phyloP scores from a whole-genome alignment of 2,797 vertebrate species.

The Tinamus major region DNA sequence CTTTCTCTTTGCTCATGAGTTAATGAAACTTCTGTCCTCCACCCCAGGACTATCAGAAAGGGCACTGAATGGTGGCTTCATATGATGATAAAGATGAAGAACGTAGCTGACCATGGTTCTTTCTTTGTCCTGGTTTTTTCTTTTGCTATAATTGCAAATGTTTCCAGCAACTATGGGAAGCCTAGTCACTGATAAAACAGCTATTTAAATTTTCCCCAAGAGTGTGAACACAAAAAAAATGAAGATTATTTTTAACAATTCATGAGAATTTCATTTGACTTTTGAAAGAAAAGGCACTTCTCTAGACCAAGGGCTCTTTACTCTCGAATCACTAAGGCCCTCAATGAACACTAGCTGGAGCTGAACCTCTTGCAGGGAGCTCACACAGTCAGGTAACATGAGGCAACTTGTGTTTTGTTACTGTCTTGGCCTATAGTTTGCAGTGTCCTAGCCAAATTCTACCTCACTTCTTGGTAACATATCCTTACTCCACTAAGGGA shows the following conservation, averaged over 20 bases:
- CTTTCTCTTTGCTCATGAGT: fast-evolving
- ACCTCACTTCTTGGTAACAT: not conserved
- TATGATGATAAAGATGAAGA: fast-evolving
- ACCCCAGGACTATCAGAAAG: not conserved
- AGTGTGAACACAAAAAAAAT: not conserved
- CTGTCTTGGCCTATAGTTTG: not conserved
- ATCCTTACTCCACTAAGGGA: not conserved
- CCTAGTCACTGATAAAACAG: not conserved
- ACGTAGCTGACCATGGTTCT: fast-evolving
- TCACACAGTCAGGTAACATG: not conserved
- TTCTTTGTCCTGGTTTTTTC: not conserved
- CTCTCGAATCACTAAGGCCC: not conserved
- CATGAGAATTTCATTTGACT: not conserved
- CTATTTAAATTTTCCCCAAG: not conserved
- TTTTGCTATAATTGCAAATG: fast-evolving
- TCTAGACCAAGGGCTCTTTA: not conserved
- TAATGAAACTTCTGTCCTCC: not conserved
- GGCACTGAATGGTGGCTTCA: not conserved
- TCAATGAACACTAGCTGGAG: not conserved
- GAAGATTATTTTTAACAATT: not conserved
- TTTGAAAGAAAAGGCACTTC: not conserved
- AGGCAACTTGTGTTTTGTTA: not conserved
- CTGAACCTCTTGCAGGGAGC: fast-evolving
- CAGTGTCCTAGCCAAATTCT: not conserved
- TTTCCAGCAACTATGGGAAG: not conserved